A percentile compares a stretch with the other conserved stretches of the same genome.
Conservation (phyloP, 2,113 vertebrate species). For the Sula dactylatra region DNA sequence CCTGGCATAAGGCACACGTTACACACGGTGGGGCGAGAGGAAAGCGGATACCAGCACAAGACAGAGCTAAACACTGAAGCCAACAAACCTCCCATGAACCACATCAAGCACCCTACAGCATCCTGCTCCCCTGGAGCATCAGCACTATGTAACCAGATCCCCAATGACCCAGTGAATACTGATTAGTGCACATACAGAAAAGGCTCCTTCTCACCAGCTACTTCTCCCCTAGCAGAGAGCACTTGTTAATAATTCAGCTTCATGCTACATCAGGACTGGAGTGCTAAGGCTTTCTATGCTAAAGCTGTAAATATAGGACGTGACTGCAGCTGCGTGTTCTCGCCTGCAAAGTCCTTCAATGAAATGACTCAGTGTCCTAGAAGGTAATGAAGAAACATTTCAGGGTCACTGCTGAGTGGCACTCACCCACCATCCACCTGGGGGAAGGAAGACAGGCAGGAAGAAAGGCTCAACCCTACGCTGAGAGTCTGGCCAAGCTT, state of each 20-base stretch:
- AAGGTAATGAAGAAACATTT: slow-evolving; percentile 15
- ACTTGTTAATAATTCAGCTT: slow-evolving; percentile 61
- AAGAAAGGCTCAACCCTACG: background rate
- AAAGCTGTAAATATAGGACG: slow-evolving; percentile 33
- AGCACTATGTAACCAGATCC: background rate
- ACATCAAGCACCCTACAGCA: background rate
- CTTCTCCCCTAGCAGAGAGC: background rate
- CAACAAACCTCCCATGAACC: background rate
- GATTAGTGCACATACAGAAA: background rate
- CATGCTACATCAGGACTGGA: slow-evolving; percentile 21
- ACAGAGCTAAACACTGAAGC: background rate
- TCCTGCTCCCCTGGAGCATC: background rate
- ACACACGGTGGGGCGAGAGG: background rate
- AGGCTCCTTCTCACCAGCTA: background rate
- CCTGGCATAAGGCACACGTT: background rate
- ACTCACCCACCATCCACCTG: background rate
- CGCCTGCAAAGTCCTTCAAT: slow-evolving; percentile 19
- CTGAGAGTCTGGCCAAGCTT: background rate
- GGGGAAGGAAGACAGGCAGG: background rate
- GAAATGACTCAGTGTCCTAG: background rate
- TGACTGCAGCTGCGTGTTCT: background rate
- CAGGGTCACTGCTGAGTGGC: slow-evolving; percentile 11
- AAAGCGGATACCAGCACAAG: background rate
- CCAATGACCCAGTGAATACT: background rate
- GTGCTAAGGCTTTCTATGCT: background rate